Percentiles rank a stretch among this genome's conserved stretches.
These are phyloP conservation scores for Prunella himalayana DNA, from an alignment of 2,113 vertebrate genomes.

Conservation along the genomic window DNA sequence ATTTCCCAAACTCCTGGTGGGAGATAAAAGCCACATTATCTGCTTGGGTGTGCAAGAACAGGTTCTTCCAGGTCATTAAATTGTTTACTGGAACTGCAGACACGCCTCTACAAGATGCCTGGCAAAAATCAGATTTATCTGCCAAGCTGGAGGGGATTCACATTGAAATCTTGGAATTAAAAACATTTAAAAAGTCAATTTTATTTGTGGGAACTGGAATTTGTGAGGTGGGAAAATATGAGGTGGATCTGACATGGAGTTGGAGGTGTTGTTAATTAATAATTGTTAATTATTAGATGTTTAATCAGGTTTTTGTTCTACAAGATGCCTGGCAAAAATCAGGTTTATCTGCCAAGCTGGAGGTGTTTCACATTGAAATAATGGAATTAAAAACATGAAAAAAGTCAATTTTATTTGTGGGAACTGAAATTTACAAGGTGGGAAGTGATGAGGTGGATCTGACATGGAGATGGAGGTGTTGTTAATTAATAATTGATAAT, in stretches of 20 bases:
- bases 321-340: too few relatives aligned
- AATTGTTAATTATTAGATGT: too few relatives aligned
- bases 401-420: not conserved
- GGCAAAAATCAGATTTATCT: not conserved
- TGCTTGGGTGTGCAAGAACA: not conserved
- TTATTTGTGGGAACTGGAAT: too few relatives aligned
- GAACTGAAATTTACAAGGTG: not conserved
- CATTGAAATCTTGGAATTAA: not conserved
- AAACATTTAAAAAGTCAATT: not conserved
- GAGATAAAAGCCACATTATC: not conserved
- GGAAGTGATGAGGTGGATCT: not conserved
- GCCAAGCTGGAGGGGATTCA: not conserved
- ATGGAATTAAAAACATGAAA: not conserved
- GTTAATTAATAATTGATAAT: too few relatives aligned
- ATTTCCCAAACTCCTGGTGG: not conserved
- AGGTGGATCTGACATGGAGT: too few relatives aligned
- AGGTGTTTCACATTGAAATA: too few relatives aligned
- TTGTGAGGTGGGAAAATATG: too few relatives aligned
- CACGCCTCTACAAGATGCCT: constrained; percentile 15
- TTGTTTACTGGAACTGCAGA: not conserved
- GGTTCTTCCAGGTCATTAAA: constrained; percentile 51
- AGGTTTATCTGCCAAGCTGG: too few relatives aligned
- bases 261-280: too few relatives aligned
- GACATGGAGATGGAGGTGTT: too few relatives aligned
- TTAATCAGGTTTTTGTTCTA: too few relatives aligned